Conservation (phyloP, 2,888 invertebrate species). For the Ophonus ardosiacus region DNA sequence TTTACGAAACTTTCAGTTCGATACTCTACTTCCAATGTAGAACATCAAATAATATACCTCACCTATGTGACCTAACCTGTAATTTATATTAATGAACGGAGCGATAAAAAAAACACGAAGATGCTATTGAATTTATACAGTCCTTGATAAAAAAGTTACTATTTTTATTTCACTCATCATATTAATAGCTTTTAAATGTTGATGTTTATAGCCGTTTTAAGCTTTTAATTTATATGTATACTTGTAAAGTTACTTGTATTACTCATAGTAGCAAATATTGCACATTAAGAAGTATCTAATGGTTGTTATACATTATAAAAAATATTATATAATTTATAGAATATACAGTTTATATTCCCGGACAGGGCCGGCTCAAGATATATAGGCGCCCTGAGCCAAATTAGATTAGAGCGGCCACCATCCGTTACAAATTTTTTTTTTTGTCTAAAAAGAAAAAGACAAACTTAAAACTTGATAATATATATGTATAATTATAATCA, state of each 20-base stretch:
- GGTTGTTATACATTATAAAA: not conserved
- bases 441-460: too few relatives aligned
- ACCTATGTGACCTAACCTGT: not conserved
- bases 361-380: too few relatives aligned
- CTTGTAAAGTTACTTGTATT: not conserved
- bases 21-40: conserved; percentile 13
- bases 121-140: not conserved
- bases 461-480: too few relatives aligned
- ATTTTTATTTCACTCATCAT: not conserved
- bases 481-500: too few relatives aligned
- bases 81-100: not conserved
- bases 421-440: too few relatives aligned
- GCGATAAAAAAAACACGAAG: not conserved
- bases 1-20: conserved; percentile 5
- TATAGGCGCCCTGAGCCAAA: too few relatives aligned
- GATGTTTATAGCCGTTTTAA: not conserved
- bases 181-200: not conserved
- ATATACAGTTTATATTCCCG: not conserved
- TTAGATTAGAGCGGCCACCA: too few relatives aligned
- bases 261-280: not conserved
- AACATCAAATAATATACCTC: not conserved
- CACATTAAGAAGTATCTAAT: not conserved
- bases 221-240: not conserved
- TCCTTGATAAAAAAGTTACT: not conserved
- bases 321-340: not conserved